Evolutionary conservation across 2,113 vertebrate genomes (phyloP), one percentile per base, ranked within the genome.

Genomic region (Mormoops blainvillei): DNA sequence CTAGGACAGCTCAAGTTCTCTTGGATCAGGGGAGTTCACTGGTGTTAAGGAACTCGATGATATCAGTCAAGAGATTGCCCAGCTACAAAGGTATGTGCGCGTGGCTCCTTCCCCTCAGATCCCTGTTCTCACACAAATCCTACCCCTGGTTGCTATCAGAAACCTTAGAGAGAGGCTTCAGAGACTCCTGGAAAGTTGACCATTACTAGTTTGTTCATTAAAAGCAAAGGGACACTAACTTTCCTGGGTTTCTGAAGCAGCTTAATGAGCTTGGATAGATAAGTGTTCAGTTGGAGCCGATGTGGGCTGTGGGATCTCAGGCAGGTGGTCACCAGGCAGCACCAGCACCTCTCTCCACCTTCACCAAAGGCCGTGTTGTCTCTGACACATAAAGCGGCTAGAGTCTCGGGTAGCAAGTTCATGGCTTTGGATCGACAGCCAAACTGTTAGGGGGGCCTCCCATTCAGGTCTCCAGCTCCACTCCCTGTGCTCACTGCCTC

Each of bases 11-110:
- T 99, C 99, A 13, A 99, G 99, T 95, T 99, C 99, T 0, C 98
- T 99, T 50, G 99, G 99, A 41, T 99, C 99, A 0, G 99, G 99
- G 38, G 99, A 99, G 91, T 99, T 99, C 92, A 99, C 99, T 5
- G 99, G 99, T 2, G 99, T 99, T 97, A 99, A 99, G 95, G 99
- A 99, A 87, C 98, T 99, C 74, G 99, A 99, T 73, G 99, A 99
- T 90, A 99, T 99, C 83, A 99, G 99, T 94, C 99, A 99, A 96
- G 99, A 99, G 98, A 99, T 99, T 2, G 99, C 99, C 12, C 99
- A 99, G 97, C 96, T 99, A 56, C 99, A 99, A 97, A 99, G 99
- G 99, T 99, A 97, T 1, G 28, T 43, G 56, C 70, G 31, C 14
- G 19, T 5, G 12, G 0, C 38, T 65, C 61, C 18, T 63, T 10